phyloP scores from a whole-genome alignment of 2,113 vertebrate genomes.

The Platichthys flesus region DNA sequence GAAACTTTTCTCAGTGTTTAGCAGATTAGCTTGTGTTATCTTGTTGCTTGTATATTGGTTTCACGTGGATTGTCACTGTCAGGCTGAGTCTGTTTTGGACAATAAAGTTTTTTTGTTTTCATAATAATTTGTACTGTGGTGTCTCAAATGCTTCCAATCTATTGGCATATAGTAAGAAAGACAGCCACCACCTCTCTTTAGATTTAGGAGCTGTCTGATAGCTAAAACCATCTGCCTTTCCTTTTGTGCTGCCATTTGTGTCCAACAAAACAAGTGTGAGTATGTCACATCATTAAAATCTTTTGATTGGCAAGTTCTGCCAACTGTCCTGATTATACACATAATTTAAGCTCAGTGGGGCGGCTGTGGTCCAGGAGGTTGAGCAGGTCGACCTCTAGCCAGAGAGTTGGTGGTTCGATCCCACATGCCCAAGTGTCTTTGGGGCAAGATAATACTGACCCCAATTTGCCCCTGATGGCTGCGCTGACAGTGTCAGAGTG shows the following conservation, averaged over 20 bases:
- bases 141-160: neutral
- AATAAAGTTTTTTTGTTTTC: slow-evolving; percentile 77
- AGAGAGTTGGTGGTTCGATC: too few relatives aligned
- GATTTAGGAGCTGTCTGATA: neutral
- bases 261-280: neutral
- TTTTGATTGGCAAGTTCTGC: neutral
- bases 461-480: too few relatives aligned
- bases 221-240: neutral
- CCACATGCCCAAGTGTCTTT: too few relatives aligned
- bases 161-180: neutral
- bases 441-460: too few relatives aligned
- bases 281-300: neutral
- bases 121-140: slow-evolving; percentile 16
- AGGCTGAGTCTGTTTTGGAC: slow-evolving; percentile 62
- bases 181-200: neutral
- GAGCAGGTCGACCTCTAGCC: too few relatives aligned
- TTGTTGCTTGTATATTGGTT: slow-evolving; percentile 73
- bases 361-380: too few relatives aligned
- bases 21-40: slow-evolving; percentile 55
- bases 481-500: too few relatives aligned
- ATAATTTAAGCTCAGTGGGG: too few relatives aligned
- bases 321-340: too few relatives aligned
- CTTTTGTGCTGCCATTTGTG: neutral
- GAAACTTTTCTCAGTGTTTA: slow-evolving; percentile 53
- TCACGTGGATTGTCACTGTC: slow-evolving; percentile 44